phyloP scores from a whole-genome alignment of 2,888 invertebrate genomes.

The Eilema sororculum region DNA sequence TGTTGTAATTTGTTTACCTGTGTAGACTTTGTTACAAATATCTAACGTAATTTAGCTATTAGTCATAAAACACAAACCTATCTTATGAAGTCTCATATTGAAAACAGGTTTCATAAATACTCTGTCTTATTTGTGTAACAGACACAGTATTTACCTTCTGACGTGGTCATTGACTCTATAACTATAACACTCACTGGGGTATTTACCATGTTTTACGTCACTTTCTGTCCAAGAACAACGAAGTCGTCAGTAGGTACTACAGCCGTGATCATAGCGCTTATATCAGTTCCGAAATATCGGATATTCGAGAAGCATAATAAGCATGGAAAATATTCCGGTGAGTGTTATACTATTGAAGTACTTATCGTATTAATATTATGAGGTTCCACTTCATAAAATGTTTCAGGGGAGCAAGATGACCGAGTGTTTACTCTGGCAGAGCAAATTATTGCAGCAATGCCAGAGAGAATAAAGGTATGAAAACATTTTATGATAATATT shows the following conservation, averaged over 20 bases:
- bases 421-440: slow-evolving; percentile 97
- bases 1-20: slow-evolving; percentile 23
- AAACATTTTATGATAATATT: neutral
- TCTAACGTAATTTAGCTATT: neutral
- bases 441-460: slow-evolving; percentile 99
- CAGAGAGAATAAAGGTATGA: slow-evolving; percentile 96
- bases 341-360: too few relatives aligned
- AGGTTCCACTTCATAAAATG: slow-evolving; percentile 68
- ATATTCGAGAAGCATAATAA: too few relatives aligned
- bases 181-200: too few relatives aligned
- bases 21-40: slow-evolving; percentile 22
- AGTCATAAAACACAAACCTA: neutral
- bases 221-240: too few relatives aligned
- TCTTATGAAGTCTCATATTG: neutral
- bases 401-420: slow-evolving; percentile 96
- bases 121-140: neutral
- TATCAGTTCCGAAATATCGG: too few relatives aligned
- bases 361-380: slow-evolving; percentile 39
- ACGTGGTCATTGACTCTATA: too few relatives aligned
- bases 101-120: neutral
- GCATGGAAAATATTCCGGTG: too few relatives aligned
- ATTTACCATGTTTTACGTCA: too few relatives aligned
- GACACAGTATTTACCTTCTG: neutral
- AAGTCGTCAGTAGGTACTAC: too few relatives aligned
- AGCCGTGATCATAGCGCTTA: too few relatives aligned